Base-by-base conservation (phyloP, 2,888 invertebrate species). In the Metacarcinus magister region DNA sequence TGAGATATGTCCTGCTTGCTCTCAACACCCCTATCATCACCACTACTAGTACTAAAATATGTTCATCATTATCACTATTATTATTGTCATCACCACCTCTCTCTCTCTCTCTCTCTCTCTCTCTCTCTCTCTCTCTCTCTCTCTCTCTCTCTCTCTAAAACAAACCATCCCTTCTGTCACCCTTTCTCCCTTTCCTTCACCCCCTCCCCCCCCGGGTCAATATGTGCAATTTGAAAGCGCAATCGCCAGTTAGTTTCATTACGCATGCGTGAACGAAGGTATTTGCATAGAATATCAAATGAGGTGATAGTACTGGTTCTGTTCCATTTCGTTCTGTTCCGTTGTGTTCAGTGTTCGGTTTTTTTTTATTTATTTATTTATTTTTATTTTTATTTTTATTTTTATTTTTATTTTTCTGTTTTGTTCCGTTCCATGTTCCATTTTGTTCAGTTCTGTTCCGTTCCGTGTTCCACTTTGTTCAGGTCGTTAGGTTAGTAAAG, bases 201-300 rank as follows among this genome's bases (percentile, higher is more conserved):
- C n/a, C 28, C 54, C 8, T 0, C 16, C 89, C 16, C 39, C 39
- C 54, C 8, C 54, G 82, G 82, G 82, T 82, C 82, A 82, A 82
- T 82, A 82, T 82, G 82, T 32, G 28, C 82, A 82, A 82, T 32
- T 82, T 28, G 82, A 82, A 32, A 82, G 28, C 28, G 28, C 28
- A 82, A 82, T 82, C 82, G 28, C 32, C 82, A 82, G 32, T 82
- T 82, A 28, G 4, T 13, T 32, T 82, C 82, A 82, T 82, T 32
- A 82, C 82, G 82, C 82, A 23, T 82, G 82, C 82, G 82, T 82
- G 28, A 82, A 82, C 82, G 19, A 82, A 1, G 10, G 82, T 2
- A 82, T 82, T 82, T 82, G 82, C 82, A 82, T 82, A 32, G 82
- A 82, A 82, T 82, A 82, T 32, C 3, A 28, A 82, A 82, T 82